Percentiles rank a stretch among this genome's conserved stretches.
phyloP scores from a whole-genome alignment of 2,113 vertebrate genomes.

The Fulica atra region DNA sequence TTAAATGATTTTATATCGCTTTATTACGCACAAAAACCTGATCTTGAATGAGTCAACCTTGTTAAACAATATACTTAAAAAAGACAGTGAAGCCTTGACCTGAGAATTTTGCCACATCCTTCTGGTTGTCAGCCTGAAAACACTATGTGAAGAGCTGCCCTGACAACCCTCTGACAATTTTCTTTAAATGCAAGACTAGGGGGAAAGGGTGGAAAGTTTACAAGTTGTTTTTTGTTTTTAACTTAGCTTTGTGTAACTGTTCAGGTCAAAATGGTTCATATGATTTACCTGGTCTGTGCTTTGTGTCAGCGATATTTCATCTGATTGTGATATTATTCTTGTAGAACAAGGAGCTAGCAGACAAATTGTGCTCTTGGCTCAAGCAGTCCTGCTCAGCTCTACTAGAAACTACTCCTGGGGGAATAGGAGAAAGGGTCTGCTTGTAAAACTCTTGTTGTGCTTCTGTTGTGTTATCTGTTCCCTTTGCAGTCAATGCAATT shows the following conservation, averaged over 20 bases:
- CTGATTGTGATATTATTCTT: not conserved
- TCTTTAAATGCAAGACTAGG: not conserved
- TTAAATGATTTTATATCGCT: not conserved
- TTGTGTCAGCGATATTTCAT: not conserved
- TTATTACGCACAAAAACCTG: not conserved
- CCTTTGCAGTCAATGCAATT: not conserved
- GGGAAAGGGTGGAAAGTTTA: not conserved
- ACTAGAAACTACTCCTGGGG: not conserved
- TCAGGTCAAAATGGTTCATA: not conserved
- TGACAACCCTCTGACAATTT: not conserved
- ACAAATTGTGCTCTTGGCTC: not conserved
- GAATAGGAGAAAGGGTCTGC: not conserved
- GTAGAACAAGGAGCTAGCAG: not conserved
- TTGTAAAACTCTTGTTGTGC: not conserved
- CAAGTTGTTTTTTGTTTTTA: not conserved
- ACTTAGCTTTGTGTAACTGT: not conserved
- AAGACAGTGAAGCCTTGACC: not conserved
- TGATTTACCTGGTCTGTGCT: not conserved
- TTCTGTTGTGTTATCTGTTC: not conserved
- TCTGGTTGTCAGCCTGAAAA: not conserved
- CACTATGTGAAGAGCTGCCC: not conserved
- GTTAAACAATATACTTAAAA: not conserved
- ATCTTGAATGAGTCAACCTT: not conserved
- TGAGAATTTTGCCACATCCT: not conserved
- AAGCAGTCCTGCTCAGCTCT: not conserved